These are phyloP conservation scores for Podarcis cretensis DNA, from an alignment of 2,113 vertebrate species.

Conservation along the genomic window DNA sequence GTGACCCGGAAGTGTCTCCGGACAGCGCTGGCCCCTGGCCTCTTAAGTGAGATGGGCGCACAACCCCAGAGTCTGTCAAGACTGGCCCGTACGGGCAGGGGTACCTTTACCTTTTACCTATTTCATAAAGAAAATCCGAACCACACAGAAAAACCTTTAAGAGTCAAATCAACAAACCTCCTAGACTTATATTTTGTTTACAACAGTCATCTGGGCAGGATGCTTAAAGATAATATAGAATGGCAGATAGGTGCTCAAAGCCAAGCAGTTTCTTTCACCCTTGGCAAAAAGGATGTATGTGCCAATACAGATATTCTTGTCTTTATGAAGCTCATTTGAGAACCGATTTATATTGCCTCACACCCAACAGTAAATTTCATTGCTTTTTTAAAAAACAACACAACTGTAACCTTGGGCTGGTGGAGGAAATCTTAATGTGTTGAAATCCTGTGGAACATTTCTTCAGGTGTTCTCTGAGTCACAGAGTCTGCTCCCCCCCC, in stretches of 20 bases:
- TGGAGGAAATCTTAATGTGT: background rate
- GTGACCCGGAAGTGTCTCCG: too few relatives aligned
- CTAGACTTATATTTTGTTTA: background rate
- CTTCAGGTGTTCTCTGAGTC: too few relatives aligned
- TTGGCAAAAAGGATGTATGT: background rate
- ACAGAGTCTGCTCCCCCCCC: too few relatives aligned
- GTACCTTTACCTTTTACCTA: too few relatives aligned
- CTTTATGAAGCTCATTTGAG: background rate
- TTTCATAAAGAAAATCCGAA: background rate
- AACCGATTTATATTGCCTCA: background rate
- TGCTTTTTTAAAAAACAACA: too few relatives aligned
- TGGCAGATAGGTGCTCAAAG: background rate
- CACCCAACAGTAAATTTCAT: background rate
- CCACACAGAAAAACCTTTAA: background rate
- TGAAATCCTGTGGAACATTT: background rate
- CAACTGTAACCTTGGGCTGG: too few relatives aligned
- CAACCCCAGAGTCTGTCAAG: too few relatives aligned
- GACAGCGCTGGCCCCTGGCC: too few relatives aligned
- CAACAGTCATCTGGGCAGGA: background rate
- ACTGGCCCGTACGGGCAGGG: too few relatives aligned
- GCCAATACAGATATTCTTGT: background rate
- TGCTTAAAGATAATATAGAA: background rate
- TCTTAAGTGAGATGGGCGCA: too few relatives aligned
- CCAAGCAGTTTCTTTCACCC: background rate
- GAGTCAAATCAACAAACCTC: background rate